These are phyloP conservation scores for Zophobas morio DNA, from an alignment of 1,140 invertebrate genomes.

Conservation along the genomic window DNA sequence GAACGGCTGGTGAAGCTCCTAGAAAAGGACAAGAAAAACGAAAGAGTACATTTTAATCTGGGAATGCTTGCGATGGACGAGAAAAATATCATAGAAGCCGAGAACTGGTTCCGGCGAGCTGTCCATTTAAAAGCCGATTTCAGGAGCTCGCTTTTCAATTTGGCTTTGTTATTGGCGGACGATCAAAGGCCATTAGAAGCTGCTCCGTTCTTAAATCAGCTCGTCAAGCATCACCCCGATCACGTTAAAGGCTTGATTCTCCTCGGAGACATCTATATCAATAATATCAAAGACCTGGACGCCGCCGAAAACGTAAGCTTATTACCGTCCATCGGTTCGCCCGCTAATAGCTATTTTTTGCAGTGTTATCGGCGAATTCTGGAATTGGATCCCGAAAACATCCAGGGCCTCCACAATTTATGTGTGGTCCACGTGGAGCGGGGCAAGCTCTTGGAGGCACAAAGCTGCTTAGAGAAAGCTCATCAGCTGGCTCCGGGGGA, in stretches of 20 bases:
- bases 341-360: constrained; percentile 54
- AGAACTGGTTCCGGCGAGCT: constrained; percentile 90
- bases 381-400: constrained; percentile 89
- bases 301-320: constrained; percentile 88
- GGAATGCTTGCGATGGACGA: constrained; percentile 96
- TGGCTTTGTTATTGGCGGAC: constrained; percentile 92
- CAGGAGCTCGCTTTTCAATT: constrained; percentile 94
- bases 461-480: constrained; percentile 86
- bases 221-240: constrained; percentile 92
- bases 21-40: constrained; percentile 85
- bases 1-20: constrained; percentile 87
- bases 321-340: constrained; percentile 70
- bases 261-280: constrained; percentile 97
- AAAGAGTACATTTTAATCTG: constrained; percentile 93
- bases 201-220: constrained; percentile 91
- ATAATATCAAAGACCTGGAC: constrained; percentile 94
- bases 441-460: constrained; percentile 85
- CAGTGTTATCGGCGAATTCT: constrained; percentile 93
- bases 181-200: constrained; percentile 91
- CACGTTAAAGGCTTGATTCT: constrained; percentile 96
- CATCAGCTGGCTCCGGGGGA: constrained; percentile 87
- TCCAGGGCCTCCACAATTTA: constrained; percentile 95
- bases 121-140: constrained; percentile 90
- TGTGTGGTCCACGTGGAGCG: constrained; percentile 96
- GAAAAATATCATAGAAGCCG: constrained; percentile 87